Base-by-base conservation (phyloP, 2,888 invertebrate genomes). In the Drosophila aldrichi region DNA sequence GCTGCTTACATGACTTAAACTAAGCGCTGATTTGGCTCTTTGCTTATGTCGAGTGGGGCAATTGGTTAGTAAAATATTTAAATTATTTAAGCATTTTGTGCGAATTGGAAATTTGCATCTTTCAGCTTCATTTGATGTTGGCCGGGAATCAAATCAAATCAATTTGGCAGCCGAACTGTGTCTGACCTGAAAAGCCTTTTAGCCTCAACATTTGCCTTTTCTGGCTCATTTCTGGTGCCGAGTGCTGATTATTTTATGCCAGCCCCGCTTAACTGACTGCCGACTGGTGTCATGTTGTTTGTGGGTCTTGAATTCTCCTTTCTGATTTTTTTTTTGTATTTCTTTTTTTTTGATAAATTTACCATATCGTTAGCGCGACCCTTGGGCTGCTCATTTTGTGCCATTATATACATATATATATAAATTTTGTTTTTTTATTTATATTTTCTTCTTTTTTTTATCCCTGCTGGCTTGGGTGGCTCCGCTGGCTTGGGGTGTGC, bases 331-430 rank as follows among this genome's bases (percentile, higher is more conserved):
- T 25, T 25, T 5, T 25, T 2, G 2, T 22, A 1, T 25, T 25
- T 25, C 3, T 25, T 49, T 49, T 32, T 49, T 87, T 89, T 87
- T 86, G 87, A 86, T 86, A 87, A 86, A 86, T 88, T 86, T 88
- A 88, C 75, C 85, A 86, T 86, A 88, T 87, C 89, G 89, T 86
- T 86, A 87, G 84, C 87, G 83, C 87, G 83, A 79, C 84, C 88
- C 70, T 85, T 86, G 73, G 82, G 65, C 61, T 34, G 44, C 34
- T 72, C 67, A 54, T 67, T 57, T 66, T 36, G 40, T 57, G 40
- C 34, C 65, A 69, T 74, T 78, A 59, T 77, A 46, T 46, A 8
- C 16, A 43, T 43, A 22, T 43, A 43, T 63, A 43, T 63, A 52
- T 58, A 58, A 68, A 60, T 61, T 43, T 29, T 29, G 29, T 67